These are phyloP conservation scores for Cantharis nigra DNA, from an alignment of 2,888 invertebrate species.

Conservation along the genomic window DNA sequence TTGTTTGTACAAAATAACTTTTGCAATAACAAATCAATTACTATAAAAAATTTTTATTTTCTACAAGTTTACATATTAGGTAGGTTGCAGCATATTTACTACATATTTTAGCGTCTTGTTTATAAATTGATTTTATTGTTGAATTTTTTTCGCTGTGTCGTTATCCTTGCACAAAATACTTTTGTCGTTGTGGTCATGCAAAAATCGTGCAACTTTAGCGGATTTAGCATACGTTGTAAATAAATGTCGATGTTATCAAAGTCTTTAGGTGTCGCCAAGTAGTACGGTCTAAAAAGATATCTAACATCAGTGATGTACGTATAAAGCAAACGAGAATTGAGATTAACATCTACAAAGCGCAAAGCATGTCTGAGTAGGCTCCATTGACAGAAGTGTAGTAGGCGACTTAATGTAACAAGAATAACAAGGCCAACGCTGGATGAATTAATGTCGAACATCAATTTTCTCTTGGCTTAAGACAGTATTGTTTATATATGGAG, in stretches of 20 bases:
- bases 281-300: constrained; percentile 41
- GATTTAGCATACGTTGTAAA: not conserved
- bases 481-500: not conserved
- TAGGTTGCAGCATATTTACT: not conserved
- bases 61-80: not conserved
- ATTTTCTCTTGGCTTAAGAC: constrained; percentile 18
- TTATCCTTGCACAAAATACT: not conserved
- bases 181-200: not conserved
- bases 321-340: constrained; percentile 35
- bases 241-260: constrained; percentile 43
- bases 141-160: not conserved
- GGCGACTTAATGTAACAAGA: constrained; percentile 30
- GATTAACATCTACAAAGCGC: constrained; percentile 39
- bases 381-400: constrained; percentile 29
- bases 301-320: constrained; percentile 42
- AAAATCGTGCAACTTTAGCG: not conserved
- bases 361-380: constrained; percentile 29
- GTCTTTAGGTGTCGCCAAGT: constrained; percentile 45
- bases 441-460: constrained; percentile 26
- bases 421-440: constrained; percentile 24
- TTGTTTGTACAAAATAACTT: not conserved
- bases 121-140: not conserved
- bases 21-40: not conserved
- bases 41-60: not conserved
- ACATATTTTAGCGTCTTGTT: not conserved